phyloP scores from a whole-genome alignment of 23 tunicate species.

The Halocynthia roretzi region DNA sequence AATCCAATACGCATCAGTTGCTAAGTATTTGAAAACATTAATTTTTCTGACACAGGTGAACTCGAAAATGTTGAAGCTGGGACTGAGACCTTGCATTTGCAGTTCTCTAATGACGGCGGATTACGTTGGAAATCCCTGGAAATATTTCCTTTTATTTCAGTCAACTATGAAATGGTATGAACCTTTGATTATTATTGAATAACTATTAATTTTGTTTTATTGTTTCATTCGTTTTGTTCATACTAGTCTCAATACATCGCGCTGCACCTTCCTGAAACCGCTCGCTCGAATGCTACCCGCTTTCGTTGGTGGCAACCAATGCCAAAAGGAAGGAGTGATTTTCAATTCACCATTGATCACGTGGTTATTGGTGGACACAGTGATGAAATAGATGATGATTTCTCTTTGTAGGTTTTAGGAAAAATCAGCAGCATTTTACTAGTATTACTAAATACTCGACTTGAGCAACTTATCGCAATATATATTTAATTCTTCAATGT shows the following conservation, averaged over 20 bases:
- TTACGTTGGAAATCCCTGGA: slow-evolving; percentile 38
- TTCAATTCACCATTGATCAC: slow-evolving; percentile 59
- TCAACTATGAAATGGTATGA: background rate
- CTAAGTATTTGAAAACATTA: no score
- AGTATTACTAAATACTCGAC: background rate
- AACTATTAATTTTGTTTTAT: background rate
- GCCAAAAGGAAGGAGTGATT: background rate
- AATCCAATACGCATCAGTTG: no score
- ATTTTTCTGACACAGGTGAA: background rate
- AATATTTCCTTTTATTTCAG: slow-evolving; percentile 4
- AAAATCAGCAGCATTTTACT: background rate
- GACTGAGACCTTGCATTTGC: slow-evolving; percentile 16
- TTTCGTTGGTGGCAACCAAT: slow-evolving; percentile 90
- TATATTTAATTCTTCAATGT: background rate
- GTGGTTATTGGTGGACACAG: slow-evolving; percentile 36
- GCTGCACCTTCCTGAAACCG: slow-evolving; percentile 50
- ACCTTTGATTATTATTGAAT: background rate
- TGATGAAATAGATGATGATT: slow-evolving; percentile 48
- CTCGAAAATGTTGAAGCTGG: background rate
- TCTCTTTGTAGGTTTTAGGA: slow-evolving; percentile 13
- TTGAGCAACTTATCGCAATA: background rate
- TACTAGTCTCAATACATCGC: slow-evolving; percentile 36
- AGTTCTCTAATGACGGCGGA: slow-evolving; percentile 70
- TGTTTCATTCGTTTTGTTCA: background rate
- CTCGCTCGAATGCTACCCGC: slow-evolving; percentile 59